phyloP scores from a whole-genome alignment of 2,888 invertebrate species.

The Andrena bucephala region DNA sequence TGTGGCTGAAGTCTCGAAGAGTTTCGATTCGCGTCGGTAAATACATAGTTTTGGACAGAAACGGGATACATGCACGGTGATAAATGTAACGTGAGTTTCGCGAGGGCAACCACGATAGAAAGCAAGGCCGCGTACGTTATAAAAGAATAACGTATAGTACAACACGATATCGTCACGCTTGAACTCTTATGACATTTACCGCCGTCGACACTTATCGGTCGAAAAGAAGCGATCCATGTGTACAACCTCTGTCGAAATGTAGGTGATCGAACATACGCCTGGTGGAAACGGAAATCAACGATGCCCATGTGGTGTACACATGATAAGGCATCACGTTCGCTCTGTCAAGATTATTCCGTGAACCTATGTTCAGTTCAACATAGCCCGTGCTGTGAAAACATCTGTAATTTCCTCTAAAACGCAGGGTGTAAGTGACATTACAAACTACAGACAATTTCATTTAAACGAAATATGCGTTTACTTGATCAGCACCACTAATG shows the following conservation, averaged over 20 bases:
- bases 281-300: background rate
- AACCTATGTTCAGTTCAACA: constrained; percentile 7
- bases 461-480: background rate
- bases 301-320: constrained; percentile 13
- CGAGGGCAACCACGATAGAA: background rate
- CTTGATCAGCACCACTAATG: too few relatives aligned
- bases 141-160: constrained; percentile 22
- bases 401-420: background rate
- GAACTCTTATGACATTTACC: background rate
- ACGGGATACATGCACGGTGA: background rate
- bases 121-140: constrained; percentile 1
- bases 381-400: background rate
- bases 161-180: constrained; percentile 24
- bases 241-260: constrained; percentile 45
- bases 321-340: constrained; percentile 39
- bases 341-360: constrained; percentile 9
- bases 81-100: background rate
- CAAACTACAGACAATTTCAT: background rate
- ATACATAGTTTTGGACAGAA: background rate
- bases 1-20: too few relatives aligned
- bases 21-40: too few relatives aligned
- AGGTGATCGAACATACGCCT: constrained; percentile 8
- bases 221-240: constrained; percentile 20
- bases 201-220: constrained; percentile 5
- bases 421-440: too few relatives aligned